These are phyloP conservation scores for Idaea straminata DNA, from an alignment of 2,888 invertebrate species.

Conservation along the genomic window DNA sequence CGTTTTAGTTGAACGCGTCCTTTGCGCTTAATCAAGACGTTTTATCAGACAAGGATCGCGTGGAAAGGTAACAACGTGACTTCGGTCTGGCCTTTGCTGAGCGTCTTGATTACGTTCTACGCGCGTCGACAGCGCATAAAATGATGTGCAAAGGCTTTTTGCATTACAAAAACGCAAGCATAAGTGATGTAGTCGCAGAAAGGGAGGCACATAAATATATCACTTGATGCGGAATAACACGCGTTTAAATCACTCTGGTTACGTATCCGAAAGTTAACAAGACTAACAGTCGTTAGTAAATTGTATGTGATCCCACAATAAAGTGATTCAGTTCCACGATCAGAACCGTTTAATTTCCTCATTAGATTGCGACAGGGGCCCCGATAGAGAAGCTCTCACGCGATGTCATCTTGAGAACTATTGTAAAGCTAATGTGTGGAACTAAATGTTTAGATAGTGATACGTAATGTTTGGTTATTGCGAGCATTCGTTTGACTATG, in stretches of 20 bases:
- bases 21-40: too few species aligned
- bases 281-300: conserved; percentile 10
- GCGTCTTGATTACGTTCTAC: too few species aligned
- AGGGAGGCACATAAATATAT: too few species aligned
- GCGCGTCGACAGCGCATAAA: too few species aligned
- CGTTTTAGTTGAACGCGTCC: too few species aligned
- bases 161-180: too few species aligned
- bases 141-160: too few species aligned
- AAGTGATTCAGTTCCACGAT: conserved; percentile 20
- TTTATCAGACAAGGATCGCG: too few species aligned
- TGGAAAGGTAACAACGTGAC: too few species aligned
- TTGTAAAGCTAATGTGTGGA: conserved; percentile 20
- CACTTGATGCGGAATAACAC: conserved; percentile 1
- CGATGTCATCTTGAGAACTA: conserved; percentile 26
- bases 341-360: conserved; percentile 27
- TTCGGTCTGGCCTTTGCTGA: too few species aligned
- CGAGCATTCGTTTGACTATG: background rate
- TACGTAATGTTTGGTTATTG: conserved; percentile 13
- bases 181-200: too few species aligned
- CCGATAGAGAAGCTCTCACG: conserved; percentile 20
- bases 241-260: conserved; percentile 1
- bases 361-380: conserved; percentile 21
- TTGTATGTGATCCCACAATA: conserved; percentile 23
- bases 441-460: conserved; percentile 18
- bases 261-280: background rate